Evolutionary conservation across 2,888 invertebrate species (phyloP).

Genomic region (Microctonus hyperodae): DNA sequence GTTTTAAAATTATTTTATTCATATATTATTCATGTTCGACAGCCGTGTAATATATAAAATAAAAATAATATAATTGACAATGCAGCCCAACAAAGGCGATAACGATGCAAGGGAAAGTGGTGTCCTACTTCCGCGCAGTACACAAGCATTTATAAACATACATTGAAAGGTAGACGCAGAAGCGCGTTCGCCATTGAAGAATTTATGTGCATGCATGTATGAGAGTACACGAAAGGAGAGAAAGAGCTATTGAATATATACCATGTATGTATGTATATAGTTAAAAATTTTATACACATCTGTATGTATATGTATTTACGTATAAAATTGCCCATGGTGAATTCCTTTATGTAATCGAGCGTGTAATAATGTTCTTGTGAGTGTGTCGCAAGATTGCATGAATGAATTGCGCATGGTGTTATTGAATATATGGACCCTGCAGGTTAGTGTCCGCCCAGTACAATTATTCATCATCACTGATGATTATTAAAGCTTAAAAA

Average conservation of each 20-base stretch:
- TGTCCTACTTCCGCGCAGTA: slow-evolving; percentile 53
- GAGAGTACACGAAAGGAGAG: slow-evolving; percentile 6
- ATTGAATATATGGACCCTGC: slow-evolving; percentile 8
- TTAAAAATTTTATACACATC: no score
- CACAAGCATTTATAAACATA: slow-evolving; percentile 6
- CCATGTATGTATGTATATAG: slow-evolving; percentile 17
- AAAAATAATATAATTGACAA: slow-evolving; percentile 16
- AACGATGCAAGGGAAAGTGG: slow-evolving; percentile 51
- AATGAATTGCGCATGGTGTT: slow-evolving; percentile 50
- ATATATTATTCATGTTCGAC: background rate
- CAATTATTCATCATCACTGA: background rate
- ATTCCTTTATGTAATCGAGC: slow-evolving; percentile 55
- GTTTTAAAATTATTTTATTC: background rate
- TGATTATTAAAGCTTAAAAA: slow-evolving; percentile 2
- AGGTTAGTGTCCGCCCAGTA: background rate
- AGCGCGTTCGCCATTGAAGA: background rate
- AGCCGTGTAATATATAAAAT: slow-evolving; percentile 23
- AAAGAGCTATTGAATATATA: slow-evolving; percentile 22
- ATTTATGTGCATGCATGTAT: slow-evolving; percentile 3
- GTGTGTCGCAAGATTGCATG: slow-evolving; percentile 56
- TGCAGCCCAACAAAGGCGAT: slow-evolving; percentile 18
- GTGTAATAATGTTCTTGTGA: slow-evolving; percentile 46
- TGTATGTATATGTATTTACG: slow-evolving; percentile 25
- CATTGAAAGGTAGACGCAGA: slow-evolving; percentile 5
- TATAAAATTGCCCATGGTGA: slow-evolving; percentile 35